Conservation (phyloP, 2,797 vertebrate species). For the Vultur gryphus region DNA sequence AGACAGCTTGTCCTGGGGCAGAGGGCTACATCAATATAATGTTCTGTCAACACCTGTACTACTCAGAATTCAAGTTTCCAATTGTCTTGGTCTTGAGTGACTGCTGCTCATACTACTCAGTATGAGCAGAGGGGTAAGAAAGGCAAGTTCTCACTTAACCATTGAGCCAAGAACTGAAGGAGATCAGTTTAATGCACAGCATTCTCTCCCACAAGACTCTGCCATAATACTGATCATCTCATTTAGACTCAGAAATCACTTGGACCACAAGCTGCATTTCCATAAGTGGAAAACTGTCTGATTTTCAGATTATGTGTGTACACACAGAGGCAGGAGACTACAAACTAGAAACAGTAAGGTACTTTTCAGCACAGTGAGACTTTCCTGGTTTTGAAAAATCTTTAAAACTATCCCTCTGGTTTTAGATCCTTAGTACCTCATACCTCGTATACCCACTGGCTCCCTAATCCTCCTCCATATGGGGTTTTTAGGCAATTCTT, state of each 20-base stretch:
- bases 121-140: not conserved
- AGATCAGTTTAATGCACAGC: not conserved
- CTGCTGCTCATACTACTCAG: not conserved
- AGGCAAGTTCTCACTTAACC: not conserved
- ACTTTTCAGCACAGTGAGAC: not conserved
- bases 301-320: not conserved
- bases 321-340: accelerated
- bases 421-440: not conserved
- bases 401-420: not conserved
- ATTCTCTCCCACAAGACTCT: not conserved
- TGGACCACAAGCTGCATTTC: not conserved
- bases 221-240: not conserved
- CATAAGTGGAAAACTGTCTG: not conserved
- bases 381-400: not conserved
- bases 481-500: not conserved
- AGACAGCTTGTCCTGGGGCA: not conserved
- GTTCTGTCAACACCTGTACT: not conserved
- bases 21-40: not conserved
- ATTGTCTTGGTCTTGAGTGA: not conserved
- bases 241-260: not conserved
- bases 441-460: not conserved
- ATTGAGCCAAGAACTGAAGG: not conserved
- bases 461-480: not conserved
- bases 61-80: not conserved
- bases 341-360: not conserved